Conservation (phyloP, 2,888 invertebrate species). For the Seira musarum region DNA sequence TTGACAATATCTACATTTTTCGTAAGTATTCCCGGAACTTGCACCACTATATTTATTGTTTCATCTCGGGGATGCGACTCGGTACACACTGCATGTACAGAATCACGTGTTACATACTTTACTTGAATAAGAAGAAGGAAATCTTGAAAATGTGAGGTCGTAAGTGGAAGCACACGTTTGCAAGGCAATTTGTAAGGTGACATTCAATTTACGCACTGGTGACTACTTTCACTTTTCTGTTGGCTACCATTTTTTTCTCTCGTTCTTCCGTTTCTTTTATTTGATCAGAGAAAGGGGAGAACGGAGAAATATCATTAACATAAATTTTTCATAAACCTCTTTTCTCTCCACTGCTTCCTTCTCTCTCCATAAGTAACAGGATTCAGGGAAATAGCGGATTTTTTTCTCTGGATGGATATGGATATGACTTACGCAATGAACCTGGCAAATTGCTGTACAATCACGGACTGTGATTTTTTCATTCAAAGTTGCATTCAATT, state of each 20-base stretch:
- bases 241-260: no score
- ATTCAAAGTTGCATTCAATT: no score
- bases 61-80: conserved; percentile 11
- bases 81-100: no score
- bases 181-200: conserved; percentile 23
- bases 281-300: no score
- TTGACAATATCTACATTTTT: conserved; percentile 11
- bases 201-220: no score
- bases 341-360: not conserved
- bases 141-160: no score
- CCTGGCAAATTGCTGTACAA: conserved; percentile 11
- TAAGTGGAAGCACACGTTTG: no score
- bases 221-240: no score
- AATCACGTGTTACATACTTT: no score
- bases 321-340: conserved; percentile 41
- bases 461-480: not conserved
- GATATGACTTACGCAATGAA: not conserved
- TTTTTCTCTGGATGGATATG: not conserved
- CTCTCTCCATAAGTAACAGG: not conserved
- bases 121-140: no score
- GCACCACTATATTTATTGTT: conserved; percentile 31
- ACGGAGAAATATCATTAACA: conserved; percentile 42
- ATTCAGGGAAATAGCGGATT: not conserved
- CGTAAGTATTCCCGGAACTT: no score
- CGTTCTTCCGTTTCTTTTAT: no score